phyloP scores from a whole-genome alignment of 2,797 vertebrate species.

The Odontamblyopus lacepedii region DNA sequence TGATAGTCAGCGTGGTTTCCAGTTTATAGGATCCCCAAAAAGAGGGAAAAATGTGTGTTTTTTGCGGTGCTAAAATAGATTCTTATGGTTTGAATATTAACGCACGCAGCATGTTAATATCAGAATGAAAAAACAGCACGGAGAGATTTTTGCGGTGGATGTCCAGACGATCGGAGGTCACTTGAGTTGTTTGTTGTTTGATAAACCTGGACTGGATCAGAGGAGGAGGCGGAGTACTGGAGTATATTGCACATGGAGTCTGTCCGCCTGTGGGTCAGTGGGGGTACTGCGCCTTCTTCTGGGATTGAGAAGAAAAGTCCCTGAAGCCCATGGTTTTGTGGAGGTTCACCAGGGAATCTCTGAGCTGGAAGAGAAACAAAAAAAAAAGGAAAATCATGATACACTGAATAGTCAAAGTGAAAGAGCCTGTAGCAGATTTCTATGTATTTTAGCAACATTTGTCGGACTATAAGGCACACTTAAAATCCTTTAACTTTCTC shows the following conservation, averaged over 20 bases:
- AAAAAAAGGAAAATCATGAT: not conserved
- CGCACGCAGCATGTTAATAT: conserved; percentile 22
- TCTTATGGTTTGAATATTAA: conserved; percentile 22
- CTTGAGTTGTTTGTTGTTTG: conserved; percentile 13
- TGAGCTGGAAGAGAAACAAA: conserved; percentile 79
- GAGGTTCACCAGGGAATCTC: conserved; percentile 86
- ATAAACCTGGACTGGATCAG: not conserved
- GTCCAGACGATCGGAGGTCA: conserved; percentile 32
- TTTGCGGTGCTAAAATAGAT: conserved; percentile 25
- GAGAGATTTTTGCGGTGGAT: conserved; percentile 14
- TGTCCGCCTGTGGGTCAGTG: conserved; percentile 63
- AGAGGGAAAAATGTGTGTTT: conserved; percentile 10
- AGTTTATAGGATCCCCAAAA: conserved; percentile 16
- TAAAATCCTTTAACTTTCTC: no score
- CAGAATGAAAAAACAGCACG: conserved; percentile 14
- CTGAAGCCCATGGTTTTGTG: conserved; percentile 85
- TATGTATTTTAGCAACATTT: no score
- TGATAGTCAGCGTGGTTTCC: conserved; percentile 28
- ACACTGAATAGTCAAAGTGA: not conserved
- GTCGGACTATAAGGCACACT: no score
- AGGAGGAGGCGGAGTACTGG: not conserved
- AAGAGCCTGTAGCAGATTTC: no score
- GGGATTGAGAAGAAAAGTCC: conserved; percentile 76
- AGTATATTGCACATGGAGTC: conserved; percentile 37
- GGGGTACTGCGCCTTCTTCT: conserved; percentile 84